Base-by-base conservation (phyloP, 2,797 vertebrate species). In the Pempheris klunzingeri region DNA sequence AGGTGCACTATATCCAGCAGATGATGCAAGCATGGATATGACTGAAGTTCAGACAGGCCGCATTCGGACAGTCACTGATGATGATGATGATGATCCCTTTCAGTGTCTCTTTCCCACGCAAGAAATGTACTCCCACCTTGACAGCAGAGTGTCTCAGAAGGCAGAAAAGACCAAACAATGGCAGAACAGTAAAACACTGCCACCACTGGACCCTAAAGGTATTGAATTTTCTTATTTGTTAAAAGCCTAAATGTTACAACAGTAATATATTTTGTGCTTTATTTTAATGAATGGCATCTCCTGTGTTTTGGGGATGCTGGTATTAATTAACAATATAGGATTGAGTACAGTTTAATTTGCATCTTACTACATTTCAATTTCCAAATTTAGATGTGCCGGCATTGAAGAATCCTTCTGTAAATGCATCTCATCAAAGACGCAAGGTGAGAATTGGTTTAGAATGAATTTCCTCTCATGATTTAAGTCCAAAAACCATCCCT, bases 131-230 rank as follows among this genome's bases (percentile, higher is more conserved):
- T 0, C 54, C 26, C 88, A 74, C 59, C 64, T 78, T 34, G 87
- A 85, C 13, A 83, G 91, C 5, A 58, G 3, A 75, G 38, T 9
- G 5, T 57, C 74, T 43, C 80, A 87, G 50, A 85, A 91, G 46
- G 92, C 94, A 88, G 94, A 95, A 44, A 90, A 94, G 85, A 94
- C 92, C 61, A 64, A 62, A 17, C 63, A 17, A 77, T 72, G 94
- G 28, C 87, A 90, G 66, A 75, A 58, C 70, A 74, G 84, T 81
- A 87, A 50, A 69, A 67, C 14, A 11, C 34, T 26, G 46, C 75
- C 0, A 49, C 64, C 65, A 22, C 78, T 67, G 24, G 36, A 57
- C 7, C 86, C 87, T 3, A 90, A 90, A 80, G 92, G 88, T 87
- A 94, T 65, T 67, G 77, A 70, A 22, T 32, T 86, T 43, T 74